Evolutionary conservation across 2,888 invertebrate genomes (phyloP).

Genomic region (Eucriotettix oculatus): DNA sequence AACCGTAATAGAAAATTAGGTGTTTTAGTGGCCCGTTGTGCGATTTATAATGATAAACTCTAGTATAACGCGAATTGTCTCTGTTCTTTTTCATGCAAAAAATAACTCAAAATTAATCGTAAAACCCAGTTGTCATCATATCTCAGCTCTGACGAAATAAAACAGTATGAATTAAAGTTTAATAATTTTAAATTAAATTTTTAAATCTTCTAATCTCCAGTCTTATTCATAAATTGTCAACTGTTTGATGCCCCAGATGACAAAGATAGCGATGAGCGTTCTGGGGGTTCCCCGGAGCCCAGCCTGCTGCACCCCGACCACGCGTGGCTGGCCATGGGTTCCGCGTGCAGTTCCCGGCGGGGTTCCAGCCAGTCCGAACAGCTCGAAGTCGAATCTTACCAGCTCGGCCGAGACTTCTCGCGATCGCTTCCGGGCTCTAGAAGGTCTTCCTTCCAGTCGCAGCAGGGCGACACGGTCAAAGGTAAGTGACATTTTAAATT

Average conservation of each 20-base stretch:
- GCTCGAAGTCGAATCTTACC: constrained; percentile 61
- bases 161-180: too few relatives aligned
- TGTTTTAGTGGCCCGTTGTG: too few relatives aligned
- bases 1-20: too few relatives aligned
- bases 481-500: neutral
- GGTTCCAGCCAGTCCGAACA: constrained; percentile 85
- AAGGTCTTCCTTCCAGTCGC: constrained; percentile 65
- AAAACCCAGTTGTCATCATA: too few relatives aligned
- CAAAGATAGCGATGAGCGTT: constrained; percentile 23
- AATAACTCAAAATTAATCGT: too few relatives aligned
- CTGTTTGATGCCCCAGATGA: constrained; percentile 22
- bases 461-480: constrained; percentile 28
- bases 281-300: constrained; percentile 24
- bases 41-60: too few relatives aligned
- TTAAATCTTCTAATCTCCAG: too few relatives aligned
- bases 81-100: too few relatives aligned
- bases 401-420: constrained; percentile 72
- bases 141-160: too few relatives aligned
- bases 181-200: too few relatives aligned
- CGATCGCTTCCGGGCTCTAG: constrained; percentile 71
- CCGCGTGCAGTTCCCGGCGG: constrained; percentile 48
- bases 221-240: too few relatives aligned
- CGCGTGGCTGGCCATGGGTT: constrained; percentile 40
- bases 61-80: too few relatives aligned
- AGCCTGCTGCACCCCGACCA: constrained; percentile 73